These are phyloP conservation scores for Myripristis murdjan DNA, from an alignment of 2,797 vertebrate genomes.

Conservation along the genomic window DNA sequence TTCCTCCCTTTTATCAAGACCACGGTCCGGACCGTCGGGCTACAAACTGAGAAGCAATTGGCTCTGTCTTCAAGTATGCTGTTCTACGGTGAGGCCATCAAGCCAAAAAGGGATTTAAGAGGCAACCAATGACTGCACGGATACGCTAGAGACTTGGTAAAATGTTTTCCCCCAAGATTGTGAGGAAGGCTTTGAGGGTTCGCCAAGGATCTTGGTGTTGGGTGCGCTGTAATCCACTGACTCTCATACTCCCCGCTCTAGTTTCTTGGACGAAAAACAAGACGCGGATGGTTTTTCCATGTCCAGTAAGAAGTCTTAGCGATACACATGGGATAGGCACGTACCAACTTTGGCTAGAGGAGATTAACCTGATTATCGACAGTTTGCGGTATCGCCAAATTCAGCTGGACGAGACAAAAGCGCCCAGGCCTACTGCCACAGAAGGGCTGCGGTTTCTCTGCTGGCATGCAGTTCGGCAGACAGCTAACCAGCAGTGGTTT, in stretches of 20 bases:
- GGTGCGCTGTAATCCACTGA: conserved; percentile 31
- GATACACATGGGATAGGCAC: background rate
- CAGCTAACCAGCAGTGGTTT: conserved; percentile 56
- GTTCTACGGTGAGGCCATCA: conserved; percentile 53
- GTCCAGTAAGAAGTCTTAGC: background rate
- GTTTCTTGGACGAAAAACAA: conserved; percentile 15
- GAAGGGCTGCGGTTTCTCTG: conserved; percentile 42
- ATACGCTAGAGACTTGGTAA: conserved; percentile 19
- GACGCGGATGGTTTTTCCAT: background rate
- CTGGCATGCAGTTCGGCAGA: conserved; percentile 55
- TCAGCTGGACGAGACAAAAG: conserved; percentile 23
- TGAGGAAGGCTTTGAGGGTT: conserved; percentile 50
- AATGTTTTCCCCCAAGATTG: conserved; percentile 26
- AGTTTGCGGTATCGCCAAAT: conserved; percentile 18
- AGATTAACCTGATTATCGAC: conserved; percentile 1
- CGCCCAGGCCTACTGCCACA: conserved; percentile 22
- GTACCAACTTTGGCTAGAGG: background rate
- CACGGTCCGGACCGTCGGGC: conserved; percentile 31
- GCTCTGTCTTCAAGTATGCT: conserved; percentile 32
- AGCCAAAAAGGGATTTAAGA: conserved; percentile 37
- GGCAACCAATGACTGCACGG: conserved; percentile 31
- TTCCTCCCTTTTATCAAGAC: conserved; percentile 27
- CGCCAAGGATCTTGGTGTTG: conserved; percentile 34
- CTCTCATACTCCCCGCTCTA: conserved; percentile 13
- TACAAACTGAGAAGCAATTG: conserved; percentile 26